phyloP scores from a whole-genome alignment of 2,113 vertebrate genomes.

The Amblyornis subalaris region DNA sequence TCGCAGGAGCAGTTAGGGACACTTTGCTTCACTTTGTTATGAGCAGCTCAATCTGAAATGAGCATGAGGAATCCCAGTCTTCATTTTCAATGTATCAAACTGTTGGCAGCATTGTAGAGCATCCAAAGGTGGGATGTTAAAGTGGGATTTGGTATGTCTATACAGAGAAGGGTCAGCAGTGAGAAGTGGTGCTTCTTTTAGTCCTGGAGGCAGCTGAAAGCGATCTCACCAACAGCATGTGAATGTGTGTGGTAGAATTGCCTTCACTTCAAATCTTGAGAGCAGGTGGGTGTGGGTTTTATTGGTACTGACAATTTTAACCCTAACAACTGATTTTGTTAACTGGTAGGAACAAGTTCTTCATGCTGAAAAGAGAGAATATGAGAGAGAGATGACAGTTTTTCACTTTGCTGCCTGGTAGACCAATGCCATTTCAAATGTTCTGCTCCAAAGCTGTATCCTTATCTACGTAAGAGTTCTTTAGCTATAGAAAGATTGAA shows the following conservation, averaged over 20 bases:
- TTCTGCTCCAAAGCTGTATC: background rate
- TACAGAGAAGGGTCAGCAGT: background rate
- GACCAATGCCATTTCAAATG: background rate
- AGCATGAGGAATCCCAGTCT: background rate
- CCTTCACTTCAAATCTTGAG: background rate
- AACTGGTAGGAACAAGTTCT: background rate
- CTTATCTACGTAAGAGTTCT: background rate
- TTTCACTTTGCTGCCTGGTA: background rate
- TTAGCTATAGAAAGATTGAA: background rate
- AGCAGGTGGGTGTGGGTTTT: background rate
- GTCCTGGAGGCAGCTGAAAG: background rate
- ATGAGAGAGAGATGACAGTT: background rate
- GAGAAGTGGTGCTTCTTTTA: background rate
- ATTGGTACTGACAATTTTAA: background rate
- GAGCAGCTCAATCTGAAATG: background rate
- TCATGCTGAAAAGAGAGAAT: background rate
- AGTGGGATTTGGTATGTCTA: background rate
- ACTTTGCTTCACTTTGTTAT: background rate
- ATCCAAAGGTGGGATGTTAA: background rate
- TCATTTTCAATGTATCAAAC: background rate
- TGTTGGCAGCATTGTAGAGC: background rate
- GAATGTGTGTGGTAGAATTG: background rate
- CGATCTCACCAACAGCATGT: rapidly evolving
- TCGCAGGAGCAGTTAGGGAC: background rate
- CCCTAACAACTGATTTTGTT: background rate